Conservation (phyloP, 2,113 vertebrate genomes). For the Triplophysa dalaica region DNA sequence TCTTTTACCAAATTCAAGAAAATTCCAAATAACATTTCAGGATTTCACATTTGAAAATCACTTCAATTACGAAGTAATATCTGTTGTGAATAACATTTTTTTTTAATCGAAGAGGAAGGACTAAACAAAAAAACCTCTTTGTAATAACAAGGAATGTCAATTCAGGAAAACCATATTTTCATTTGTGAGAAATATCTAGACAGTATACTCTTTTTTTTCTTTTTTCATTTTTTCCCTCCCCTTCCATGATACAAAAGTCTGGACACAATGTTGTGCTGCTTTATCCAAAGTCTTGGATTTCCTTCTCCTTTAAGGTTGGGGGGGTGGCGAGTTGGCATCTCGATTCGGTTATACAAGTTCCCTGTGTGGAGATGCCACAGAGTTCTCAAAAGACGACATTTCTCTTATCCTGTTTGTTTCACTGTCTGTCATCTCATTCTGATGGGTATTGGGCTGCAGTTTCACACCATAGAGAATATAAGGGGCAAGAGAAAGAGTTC, state of each 20-base stretch:
- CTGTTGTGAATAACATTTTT: constrained; percentile 39
- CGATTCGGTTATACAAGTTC: constrained; percentile 48
- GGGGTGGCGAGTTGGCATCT: constrained; percentile 59
- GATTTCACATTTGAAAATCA: constrained; percentile 54
- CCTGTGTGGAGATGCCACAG: constrained; percentile 49
- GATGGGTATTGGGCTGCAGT: constrained; percentile 52
- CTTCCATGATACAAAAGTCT: constrained; percentile 75
- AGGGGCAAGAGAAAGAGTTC: constrained; percentile 51
- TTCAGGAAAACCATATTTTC: constrained; percentile 67
- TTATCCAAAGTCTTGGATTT: constrained; percentile 70
- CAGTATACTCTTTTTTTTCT: constrained; percentile 67
- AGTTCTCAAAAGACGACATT: constrained; percentile 56
- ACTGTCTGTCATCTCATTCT: constrained; percentile 48
- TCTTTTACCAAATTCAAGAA: constrained; percentile 44
- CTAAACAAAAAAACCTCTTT: constrained; percentile 40
- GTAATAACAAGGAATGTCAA: constrained; percentile 67
- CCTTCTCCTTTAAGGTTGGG: constrained; percentile 61
- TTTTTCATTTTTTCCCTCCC: constrained; percentile 65
- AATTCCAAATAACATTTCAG: constrained; percentile 4
- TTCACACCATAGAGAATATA: constrained; percentile 59
- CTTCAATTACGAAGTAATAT: constrained; percentile 36
- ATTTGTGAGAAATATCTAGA: constrained; percentile 81
- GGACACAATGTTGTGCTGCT: constrained; percentile 74
- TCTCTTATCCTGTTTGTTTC: constrained; percentile 44
- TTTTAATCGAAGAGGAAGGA: constrained; percentile 40